A percentile compares a stretch with the other conserved stretches of the same genome.
phyloP scores from a whole-genome alignment of 2,888 invertebrate genomes.

The Frankliniella fusca region DNA sequence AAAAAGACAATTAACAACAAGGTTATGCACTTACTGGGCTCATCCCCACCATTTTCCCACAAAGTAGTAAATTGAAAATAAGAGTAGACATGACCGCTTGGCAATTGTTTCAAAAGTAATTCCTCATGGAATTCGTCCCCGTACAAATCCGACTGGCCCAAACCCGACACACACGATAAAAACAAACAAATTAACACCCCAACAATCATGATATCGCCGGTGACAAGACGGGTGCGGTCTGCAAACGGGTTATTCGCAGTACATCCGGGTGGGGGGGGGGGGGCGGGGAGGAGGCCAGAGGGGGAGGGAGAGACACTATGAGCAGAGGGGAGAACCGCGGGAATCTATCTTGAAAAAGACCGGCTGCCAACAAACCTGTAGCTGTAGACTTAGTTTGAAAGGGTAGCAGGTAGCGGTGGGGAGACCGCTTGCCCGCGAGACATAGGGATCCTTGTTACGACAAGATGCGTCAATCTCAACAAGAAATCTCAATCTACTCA shows the following conservation, averaged over 20 bases:
- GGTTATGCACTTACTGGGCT: slow-evolving; percentile 55
- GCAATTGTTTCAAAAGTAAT: slow-evolving; percentile 77
- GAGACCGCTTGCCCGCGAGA: too few relatives aligned
- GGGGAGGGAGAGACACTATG: too few relatives aligned
- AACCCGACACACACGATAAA: not conserved
- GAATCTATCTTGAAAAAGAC: too few relatives aligned
- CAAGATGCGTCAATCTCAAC: too few relatives aligned
- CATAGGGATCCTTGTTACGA: too few relatives aligned
- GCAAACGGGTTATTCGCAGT: not conserved
- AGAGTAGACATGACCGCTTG: slow-evolving; percentile 77
- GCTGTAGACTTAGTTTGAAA: too few relatives aligned
- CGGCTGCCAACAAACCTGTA: too few relatives aligned
- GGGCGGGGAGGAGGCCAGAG: too few relatives aligned
- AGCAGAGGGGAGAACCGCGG: too few relatives aligned
- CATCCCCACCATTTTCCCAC: slow-evolving; percentile 59
- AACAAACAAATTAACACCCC: not conserved
- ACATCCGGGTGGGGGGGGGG: too few relatives aligned
- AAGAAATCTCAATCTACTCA: too few relatives aligned
- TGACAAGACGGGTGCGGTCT: not conserved
- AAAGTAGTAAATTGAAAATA: slow-evolving; percentile 88
- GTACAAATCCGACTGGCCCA: slow-evolving; percentile 4
- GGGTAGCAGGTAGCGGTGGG: too few relatives aligned
- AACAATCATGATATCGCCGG: slow-evolving; percentile 4
- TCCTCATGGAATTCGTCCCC: slow-evolving; percentile 80
- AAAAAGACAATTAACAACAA: slow-evolving; percentile 28